phyloP scores from a whole-genome alignment of 1,140 invertebrate genomes.

The Triops longicaudatus region DNA sequence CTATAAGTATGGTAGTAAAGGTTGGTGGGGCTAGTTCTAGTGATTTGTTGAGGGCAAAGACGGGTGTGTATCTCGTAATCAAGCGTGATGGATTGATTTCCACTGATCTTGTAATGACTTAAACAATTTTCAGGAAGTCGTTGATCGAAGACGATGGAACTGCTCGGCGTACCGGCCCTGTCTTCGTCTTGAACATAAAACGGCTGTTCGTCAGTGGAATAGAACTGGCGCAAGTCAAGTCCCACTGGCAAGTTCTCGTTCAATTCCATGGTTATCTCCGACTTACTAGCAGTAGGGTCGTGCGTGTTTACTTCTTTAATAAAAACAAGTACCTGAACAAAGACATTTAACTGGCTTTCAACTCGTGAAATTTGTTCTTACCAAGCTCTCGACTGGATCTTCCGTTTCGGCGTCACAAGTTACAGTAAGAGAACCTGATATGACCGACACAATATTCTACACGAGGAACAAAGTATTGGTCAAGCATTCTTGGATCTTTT shows the following conservation, averaged over 20 bases:
- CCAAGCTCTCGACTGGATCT: background rate
- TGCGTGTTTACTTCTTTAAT: constrained; percentile 12
- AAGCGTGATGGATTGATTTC: no score
- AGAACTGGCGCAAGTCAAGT: background rate
- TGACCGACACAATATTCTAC: background rate
- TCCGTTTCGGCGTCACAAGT: background rate
- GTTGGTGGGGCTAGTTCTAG: background rate
- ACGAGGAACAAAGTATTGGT: background rate
- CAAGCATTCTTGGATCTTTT: background rate
- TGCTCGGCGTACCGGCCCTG: background rate
- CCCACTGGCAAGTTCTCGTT: background rate
- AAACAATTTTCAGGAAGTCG: background rate
- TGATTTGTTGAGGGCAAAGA: background rate
- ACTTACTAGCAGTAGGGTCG: background rate
- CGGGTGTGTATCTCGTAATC: background rate
- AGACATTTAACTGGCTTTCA: background rate
- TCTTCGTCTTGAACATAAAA: background rate
- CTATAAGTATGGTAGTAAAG: background rate
- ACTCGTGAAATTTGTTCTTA: background rate
- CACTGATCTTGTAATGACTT: background rate
- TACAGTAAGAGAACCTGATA: background rate
- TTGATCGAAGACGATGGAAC: background rate
- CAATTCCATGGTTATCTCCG: background rate
- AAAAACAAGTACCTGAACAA: background rate
- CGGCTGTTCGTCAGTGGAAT: background rate